A percentile compares a stretch with the other conserved stretches of the same genome.
Conservation (phyloP, 2,113 vertebrate species). For the Psittacara wagleri region DNA sequence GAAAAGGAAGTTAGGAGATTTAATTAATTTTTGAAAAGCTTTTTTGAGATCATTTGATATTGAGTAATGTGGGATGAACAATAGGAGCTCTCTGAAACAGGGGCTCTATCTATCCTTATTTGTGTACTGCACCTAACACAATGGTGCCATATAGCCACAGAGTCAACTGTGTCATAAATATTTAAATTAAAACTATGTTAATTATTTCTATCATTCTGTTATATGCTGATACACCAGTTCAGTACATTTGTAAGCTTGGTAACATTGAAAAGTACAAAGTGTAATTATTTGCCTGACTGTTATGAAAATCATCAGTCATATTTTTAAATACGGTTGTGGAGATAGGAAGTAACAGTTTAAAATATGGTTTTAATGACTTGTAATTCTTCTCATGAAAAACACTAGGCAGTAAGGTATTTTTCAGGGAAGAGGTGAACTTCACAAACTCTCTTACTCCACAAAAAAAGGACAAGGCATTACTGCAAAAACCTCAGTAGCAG, state of each 20-base stretch:
- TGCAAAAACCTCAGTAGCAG: background rate
- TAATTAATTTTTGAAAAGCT: constrained; percentile 64
- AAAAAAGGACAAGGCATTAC: background rate
- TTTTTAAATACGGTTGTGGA: background rate
- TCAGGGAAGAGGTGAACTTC: background rate
- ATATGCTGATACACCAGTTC: constrained; percentile 51
- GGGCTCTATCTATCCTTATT: constrained; percentile 4
- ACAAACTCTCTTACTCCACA: background rate
- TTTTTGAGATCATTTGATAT: constrained; percentile 33
- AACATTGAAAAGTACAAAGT: background rate
- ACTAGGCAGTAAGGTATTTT: background rate
- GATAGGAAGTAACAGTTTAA: background rate
- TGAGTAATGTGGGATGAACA: constrained; percentile 42
- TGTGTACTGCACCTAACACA: constrained; percentile 50
- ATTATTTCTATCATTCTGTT: constrained; percentile 62
- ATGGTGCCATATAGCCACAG: background rate
- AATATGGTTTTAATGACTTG: constrained; percentile 7
- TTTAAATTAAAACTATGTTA: constrained; percentile 63
- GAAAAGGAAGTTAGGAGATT: constrained; percentile 59
- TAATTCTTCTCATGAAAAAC: background rate
- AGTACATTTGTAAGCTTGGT: background rate
- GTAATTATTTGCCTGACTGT: constrained; percentile 55
- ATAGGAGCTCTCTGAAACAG: constrained; percentile 39
- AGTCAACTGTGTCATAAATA: constrained; percentile 58
- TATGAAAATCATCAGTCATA: constrained; percentile 47